Base-by-base conservation (phyloP, 2,113 vertebrate genomes). In the Toxostoma redivivum region DNA sequence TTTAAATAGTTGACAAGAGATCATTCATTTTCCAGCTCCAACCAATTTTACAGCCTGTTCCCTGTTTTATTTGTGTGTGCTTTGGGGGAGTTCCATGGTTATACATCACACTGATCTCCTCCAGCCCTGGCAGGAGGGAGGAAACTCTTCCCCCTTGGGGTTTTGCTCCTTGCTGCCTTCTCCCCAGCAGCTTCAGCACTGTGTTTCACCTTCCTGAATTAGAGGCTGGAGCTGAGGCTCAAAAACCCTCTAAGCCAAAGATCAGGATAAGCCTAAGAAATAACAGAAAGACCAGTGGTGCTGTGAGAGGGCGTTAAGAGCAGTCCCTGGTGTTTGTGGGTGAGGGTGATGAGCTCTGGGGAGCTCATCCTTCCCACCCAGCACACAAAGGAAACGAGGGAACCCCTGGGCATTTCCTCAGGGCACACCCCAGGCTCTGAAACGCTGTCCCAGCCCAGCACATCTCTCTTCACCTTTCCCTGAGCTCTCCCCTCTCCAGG, bases 1-100 rank as follows among this genome's bases (percentile, higher is more conserved):
- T 97, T 97, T 97, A 96, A 92, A 96, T 90, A 96, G 94, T 81
- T 94, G 97, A 95, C 96, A 97, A 97, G 74, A 90, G 73, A 95
- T 95, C 79, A 96, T 96, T 97, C 33, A 33, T 97, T 97, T 97
- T 95, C 88, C 84, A 91, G 86, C 90, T 90, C 76, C 77, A 70
- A 37, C 53, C 30, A 73, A 74, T 94, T 95, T 95, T 94, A 74
- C 8, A 19, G 65, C 6, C 11, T 8, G 1, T 82, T 97, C 94
- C 92, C 76, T 37, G 58, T 31, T 87, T 81, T 81, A 23, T 94
- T 51, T 54, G 65, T 50, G 33, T 16, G 58, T 69, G 74, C 8
- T 53, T 2, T 48, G 27, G 30, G 53, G 48, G 15, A 27, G 15
- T 37, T 73, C 51, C 28, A 50, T 35, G 44, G 54, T 24, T 82